phyloP scores from a whole-genome alignment of 1,140 invertebrate genomes.

The Pemphigus obesinymphae region DNA sequence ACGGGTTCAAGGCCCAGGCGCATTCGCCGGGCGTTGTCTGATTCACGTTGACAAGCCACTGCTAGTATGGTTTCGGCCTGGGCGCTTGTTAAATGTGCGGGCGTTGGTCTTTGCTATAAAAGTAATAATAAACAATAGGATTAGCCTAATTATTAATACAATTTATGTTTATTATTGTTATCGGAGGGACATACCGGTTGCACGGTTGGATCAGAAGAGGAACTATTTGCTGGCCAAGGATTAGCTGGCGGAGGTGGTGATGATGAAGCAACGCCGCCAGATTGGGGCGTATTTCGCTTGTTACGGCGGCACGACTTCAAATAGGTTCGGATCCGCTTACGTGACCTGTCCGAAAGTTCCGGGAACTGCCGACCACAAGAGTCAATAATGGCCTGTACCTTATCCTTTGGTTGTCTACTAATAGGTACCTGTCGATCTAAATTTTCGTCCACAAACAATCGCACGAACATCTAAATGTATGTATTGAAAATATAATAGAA shows the following conservation, averaged over 20 bases:
- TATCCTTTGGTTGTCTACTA: slow-evolving; percentile 95
- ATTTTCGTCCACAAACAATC: slow-evolving; percentile 95
- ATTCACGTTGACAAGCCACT: slow-evolving; percentile 93
- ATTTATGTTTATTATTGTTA: neutral
- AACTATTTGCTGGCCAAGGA: slow-evolving; percentile 6
- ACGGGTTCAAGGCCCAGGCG: slow-evolving; percentile 89
- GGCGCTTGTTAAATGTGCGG: slow-evolving; percentile 90
- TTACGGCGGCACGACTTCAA: slow-evolving; percentile 91
- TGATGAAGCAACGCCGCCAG: neutral
- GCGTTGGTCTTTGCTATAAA: slow-evolving; percentile 79
- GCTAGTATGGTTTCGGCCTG: slow-evolving; percentile 93
- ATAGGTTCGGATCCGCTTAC: slow-evolving; percentile 92
- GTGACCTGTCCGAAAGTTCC: slow-evolving; percentile 87
- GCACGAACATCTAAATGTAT: slow-evolving; percentile 84
- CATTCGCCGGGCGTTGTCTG: slow-evolving; percentile 94
- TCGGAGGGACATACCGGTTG: neutral
- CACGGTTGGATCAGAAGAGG: neutral
- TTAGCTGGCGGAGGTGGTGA: slow-evolving; percentile 1
- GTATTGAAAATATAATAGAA: neutral
- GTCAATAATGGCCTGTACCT: slow-evolving; percentile 95
- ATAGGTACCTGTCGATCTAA: slow-evolving; percentile 93
- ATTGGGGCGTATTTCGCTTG: slow-evolving; percentile 63
- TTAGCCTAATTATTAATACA: too few relatives aligned
- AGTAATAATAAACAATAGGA: slow-evolving; percentile 28
- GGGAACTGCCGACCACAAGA: slow-evolving; percentile 95